Conservation (phyloP, 2,113 vertebrate species). For the Alouatta palliata region DNA sequence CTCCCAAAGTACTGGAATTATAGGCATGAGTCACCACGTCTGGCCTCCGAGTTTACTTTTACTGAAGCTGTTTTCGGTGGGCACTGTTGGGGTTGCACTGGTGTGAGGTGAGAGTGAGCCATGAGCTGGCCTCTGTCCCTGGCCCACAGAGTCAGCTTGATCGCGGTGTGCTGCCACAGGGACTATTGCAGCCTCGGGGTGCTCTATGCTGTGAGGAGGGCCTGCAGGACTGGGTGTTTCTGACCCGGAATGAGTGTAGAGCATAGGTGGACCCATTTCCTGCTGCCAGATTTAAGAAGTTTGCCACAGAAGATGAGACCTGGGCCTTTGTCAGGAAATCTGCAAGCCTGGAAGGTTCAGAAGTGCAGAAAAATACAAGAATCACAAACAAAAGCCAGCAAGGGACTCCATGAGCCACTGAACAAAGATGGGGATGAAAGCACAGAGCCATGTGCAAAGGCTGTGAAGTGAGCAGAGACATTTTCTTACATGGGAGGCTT, state of each 20-base stretch:
- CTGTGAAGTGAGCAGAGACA: slow-evolving; percentile 79
- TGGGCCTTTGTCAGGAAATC: slow-evolving; percentile 88
- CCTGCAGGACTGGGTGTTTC: neutral
- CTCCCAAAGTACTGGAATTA: too few relatives aligned
- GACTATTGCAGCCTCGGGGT: neutral
- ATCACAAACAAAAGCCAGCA: slow-evolving; percentile 9
- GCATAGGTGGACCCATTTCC: slow-evolving; percentile 92
- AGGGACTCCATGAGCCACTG: slow-evolving; percentile 61
- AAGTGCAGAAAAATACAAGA: slow-evolving; percentile 39
- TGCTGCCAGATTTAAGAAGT: slow-evolving; percentile 92
- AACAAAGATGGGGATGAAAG: neutral
- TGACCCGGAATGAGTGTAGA: slow-evolving; percentile 89
- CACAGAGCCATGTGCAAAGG: slow-evolving; percentile 75
- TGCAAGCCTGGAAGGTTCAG: neutral
- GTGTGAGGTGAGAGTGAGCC: neutral
- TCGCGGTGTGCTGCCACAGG: neutral
- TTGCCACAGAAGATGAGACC: slow-evolving; percentile 90
- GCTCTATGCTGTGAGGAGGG: neutral
- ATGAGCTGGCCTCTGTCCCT: neutral
- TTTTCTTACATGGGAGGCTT: slow-evolving; percentile 87
- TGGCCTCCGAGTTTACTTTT: neutral
- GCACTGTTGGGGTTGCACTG: too few relatives aligned
- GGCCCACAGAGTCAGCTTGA: neutral
- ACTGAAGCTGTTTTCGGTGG: neutral
- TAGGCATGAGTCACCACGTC: too few relatives aligned